Evolutionary conservation across 2,113 vertebrate species (phyloP).

Genomic region (Rhegmatorhina hoffmannsi): DNA sequence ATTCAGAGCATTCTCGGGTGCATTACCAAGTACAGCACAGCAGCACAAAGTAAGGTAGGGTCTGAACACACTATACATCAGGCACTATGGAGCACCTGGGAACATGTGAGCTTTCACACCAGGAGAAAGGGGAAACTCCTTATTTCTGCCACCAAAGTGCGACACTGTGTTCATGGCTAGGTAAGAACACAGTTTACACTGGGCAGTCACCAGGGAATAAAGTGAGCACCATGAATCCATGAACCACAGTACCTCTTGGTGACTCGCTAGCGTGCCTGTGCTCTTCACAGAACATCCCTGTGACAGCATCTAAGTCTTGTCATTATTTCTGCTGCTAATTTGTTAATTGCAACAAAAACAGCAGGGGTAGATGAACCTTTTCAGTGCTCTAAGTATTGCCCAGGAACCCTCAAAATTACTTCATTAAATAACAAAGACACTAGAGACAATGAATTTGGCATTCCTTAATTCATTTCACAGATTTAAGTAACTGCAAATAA

Average conservation of each 20-base stretch:
- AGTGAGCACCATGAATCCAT: not conserved
- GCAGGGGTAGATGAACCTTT: not conserved
- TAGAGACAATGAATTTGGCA: not conserved
- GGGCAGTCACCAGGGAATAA: not conserved
- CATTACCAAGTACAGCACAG: not conserved
- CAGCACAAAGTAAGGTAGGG: not conserved
- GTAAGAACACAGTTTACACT: not conserved
- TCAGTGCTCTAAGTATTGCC: not conserved
- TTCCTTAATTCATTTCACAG: not conserved
- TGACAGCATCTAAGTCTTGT: not conserved
- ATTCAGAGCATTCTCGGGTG: not conserved
- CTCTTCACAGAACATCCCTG: not conserved
- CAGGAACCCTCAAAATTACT: not conserved
- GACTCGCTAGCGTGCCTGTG: not conserved
- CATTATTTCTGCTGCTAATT: not conserved
- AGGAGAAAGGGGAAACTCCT: not conserved
- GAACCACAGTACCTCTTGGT: not conserved
- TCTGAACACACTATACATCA: not conserved
- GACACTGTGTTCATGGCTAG: rapidly evolving
- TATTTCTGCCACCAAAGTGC: not conserved
- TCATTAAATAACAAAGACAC: not conserved
- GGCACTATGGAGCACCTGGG: not conserved
- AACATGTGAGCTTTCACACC: not conserved
- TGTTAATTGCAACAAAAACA: not conserved
- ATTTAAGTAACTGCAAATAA: not conserved